Conservation (phyloP, 2,797 vertebrate species). For the Fistularia tabacaria region DNA sequence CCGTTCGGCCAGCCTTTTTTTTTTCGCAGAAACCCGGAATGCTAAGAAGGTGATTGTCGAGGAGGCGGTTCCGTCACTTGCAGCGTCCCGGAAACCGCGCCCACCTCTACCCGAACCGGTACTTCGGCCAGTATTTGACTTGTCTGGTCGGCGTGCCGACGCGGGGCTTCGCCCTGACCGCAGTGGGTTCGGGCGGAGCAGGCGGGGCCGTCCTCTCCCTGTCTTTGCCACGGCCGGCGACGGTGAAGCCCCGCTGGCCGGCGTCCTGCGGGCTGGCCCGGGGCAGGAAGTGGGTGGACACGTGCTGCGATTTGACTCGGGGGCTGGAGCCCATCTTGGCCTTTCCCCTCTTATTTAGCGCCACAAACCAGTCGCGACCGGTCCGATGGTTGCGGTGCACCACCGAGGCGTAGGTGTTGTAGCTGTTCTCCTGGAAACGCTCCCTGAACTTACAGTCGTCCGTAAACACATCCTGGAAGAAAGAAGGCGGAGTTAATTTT, state of each 20-base stretch:
- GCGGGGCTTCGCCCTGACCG: constrained; percentile 29
- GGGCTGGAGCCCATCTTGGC: constrained; percentile 93
- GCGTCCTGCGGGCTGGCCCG: constrained; percentile 75
- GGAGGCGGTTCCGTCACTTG: neutral
- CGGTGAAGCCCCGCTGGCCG: constrained; percentile 81
- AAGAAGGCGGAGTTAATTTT: neutral
- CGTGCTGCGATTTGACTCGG: constrained; percentile 87
- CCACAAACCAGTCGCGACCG: constrained; percentile 90
- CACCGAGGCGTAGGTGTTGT: constrained; percentile 93
- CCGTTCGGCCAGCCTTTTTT: constrained; percentile 39
- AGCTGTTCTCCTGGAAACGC: constrained; percentile 97
- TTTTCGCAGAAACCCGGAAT: constrained; percentile 56
- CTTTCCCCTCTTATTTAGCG: constrained; percentile 93
- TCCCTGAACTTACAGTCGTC: constrained; percentile 95
- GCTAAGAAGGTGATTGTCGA: constrained; percentile 30
- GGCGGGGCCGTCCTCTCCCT: constrained; percentile 63
- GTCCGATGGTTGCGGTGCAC: constrained; percentile 82
- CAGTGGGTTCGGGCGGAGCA: constrained; percentile 15
- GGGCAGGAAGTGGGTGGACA: constrained; percentile 94
- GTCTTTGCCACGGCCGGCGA: constrained; percentile 74
- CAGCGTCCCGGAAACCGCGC: neutral
- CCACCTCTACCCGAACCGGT: constrained; percentile 67
- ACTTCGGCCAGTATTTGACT: constrained; percentile 79
- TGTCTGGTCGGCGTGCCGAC: constrained; percentile 31
- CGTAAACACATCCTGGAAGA: constrained; percentile 82